These are phyloP conservation scores for Ardeotis arabs DNA, from an alignment of 2,113 vertebrate genomes.

Conservation along the genomic window DNA sequence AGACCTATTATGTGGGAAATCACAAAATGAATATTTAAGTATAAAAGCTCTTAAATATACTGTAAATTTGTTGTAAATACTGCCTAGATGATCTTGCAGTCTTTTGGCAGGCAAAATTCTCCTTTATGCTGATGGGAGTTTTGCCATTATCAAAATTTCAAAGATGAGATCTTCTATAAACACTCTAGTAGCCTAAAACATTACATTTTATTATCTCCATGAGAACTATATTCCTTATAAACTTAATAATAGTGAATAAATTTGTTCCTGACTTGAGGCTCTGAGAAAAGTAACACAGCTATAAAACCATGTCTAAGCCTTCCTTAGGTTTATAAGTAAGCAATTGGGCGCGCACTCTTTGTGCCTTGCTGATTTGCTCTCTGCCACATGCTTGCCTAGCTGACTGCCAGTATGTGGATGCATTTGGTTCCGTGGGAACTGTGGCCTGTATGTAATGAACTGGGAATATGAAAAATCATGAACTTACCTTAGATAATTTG, in stretches of 20 bases:
- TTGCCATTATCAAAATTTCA: constrained; percentile 16
- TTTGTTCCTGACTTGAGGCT: neutral
- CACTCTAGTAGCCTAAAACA: neutral
- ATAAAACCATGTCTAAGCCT: neutral
- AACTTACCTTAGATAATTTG: neutral
- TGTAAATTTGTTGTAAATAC: constrained; percentile 22
- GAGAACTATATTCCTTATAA: neutral
- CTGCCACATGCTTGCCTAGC: neutral
- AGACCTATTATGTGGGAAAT: neutral
- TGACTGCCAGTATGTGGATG: neutral
- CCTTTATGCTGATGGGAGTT: constrained; percentile 11
- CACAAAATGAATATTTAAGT: neutral
- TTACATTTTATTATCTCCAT: constrained; percentile 3
- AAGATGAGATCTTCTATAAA: neutral
- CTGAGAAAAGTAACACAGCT: neutral
- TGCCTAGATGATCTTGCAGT: neutral
- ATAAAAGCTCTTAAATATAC: constrained; percentile 3
- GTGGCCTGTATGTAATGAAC: accelerated
- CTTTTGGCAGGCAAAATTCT: constrained; percentile 26
- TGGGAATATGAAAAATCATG: neutral
- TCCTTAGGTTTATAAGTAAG: neutral
- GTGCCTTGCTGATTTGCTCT: neutral
- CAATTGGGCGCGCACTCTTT: neutral
- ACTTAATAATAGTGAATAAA: neutral
- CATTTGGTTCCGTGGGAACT: neutral